phyloP scores from a whole-genome alignment of 2,113 vertebrate species.

The Cynoglossus semilaevis region DNA sequence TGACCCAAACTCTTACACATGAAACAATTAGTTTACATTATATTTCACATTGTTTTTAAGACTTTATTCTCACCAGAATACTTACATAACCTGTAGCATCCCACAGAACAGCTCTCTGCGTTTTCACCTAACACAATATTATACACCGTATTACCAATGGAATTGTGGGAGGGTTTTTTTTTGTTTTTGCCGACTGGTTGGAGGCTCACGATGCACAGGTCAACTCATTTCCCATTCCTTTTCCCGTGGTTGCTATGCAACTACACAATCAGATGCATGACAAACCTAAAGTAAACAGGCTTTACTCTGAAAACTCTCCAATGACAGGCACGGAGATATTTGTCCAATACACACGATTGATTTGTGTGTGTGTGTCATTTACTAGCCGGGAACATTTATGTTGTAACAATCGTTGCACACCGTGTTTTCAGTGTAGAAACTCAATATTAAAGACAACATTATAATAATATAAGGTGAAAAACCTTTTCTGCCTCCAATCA shows the following conservation, averaged over 20 bases:
- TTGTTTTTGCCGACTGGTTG: slow-evolving; percentile 15
- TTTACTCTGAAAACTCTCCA: slow-evolving; percentile 32
- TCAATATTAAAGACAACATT: no score
- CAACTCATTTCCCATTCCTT: slow-evolving; percentile 40
- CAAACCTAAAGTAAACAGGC: slow-evolving; percentile 49
- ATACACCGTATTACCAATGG: background rate
- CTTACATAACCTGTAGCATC: slow-evolving; percentile 12
- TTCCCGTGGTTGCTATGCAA: slow-evolving; percentile 63
- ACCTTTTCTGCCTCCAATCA: background rate
- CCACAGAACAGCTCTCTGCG: background rate
- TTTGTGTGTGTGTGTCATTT: background rate
- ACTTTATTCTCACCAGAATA: background rate
- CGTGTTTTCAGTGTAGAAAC: background rate
- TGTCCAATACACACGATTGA: background rate
- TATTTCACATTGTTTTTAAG: background rate
- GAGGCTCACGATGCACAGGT: slow-evolving; percentile 38
- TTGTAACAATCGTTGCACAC: no score
- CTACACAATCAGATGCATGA: slow-evolving; percentile 25
- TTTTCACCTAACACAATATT: slow-evolving; percentile 7
- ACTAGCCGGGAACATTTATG: no score
- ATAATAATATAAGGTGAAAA: slow-evolving; percentile 8
- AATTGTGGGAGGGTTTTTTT: slow-evolving; percentile 22
- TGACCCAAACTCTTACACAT: background rate
- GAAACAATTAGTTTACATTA: background rate
- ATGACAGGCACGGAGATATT: slow-evolving; percentile 19